Conservation (phyloP, 2,113 vertebrate genomes). For the Lamprotornis superbus region DNA sequence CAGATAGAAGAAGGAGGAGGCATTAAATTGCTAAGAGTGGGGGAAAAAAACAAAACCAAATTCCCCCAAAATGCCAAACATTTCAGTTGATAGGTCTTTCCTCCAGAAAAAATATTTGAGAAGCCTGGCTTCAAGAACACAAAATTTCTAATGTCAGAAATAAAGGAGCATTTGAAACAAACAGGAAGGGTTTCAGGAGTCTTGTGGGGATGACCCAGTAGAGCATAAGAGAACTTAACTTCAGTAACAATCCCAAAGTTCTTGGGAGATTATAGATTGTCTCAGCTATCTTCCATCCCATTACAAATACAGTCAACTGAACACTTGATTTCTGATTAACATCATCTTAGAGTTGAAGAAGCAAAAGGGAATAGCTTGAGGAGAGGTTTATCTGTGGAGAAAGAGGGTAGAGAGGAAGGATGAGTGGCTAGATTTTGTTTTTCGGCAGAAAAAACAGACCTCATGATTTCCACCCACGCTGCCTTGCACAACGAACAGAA, state of each 20-base stretch:
- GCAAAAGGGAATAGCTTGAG: background rate
- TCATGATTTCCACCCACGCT: background rate
- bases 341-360: background rate
- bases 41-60: background rate
- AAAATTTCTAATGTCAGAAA: background rate
- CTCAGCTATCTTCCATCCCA: background rate
- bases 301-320: background rate
- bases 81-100: background rate
- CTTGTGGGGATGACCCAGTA: background rate
- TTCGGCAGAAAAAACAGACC: background rate
- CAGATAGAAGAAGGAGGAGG: background rate
- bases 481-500: background rate
- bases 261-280: background rate
- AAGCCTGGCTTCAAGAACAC: background rate
- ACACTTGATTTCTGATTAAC: background rate
- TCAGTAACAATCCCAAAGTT: background rate
- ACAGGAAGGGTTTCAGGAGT: background rate
- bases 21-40: background rate
- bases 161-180: background rate
- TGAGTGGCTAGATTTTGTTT: background rate
- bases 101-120: background rate
- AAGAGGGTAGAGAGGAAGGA: background rate
- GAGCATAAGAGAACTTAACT: background rate
- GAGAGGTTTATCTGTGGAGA: background rate
- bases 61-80: background rate